Evolutionary conservation across 1,140 invertebrate species (phyloP).

Genomic region (Danaus plexippus): DNA sequence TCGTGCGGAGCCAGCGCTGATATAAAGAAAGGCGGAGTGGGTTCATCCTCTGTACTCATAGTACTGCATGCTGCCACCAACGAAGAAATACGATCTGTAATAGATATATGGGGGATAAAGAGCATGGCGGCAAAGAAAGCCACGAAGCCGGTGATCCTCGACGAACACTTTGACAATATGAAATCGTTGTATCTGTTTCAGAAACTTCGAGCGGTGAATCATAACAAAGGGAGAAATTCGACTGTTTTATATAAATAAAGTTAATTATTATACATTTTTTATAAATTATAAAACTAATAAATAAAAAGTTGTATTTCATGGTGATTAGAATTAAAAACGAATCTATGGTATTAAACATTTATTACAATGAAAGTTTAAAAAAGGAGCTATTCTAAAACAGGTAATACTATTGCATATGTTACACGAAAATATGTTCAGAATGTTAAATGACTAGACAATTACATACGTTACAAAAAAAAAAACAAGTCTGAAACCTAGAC

Average conservation of each 20-base stretch:
- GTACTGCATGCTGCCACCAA: conserved; percentile 42
- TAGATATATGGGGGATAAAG: conserved; percentile 53
- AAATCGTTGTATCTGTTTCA: conserved; percentile 41
- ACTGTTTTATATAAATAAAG: conserved; percentile 3
- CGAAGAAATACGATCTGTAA: conserved; percentile 50
- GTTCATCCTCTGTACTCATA: conserved; percentile 35
- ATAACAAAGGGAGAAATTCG: conserved; percentile 28
- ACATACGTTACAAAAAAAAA: too few species aligned
- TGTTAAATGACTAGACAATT: too few species aligned
- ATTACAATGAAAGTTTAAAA: too few species aligned
- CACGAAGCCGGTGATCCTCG: conserved; percentile 3
- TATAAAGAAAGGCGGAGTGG: conserved; percentile 43
- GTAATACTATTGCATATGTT: too few species aligned
- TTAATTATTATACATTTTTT: background rate
- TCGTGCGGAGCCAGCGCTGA: conserved; percentile 46
- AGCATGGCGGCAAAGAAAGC: conserved; percentile 1
- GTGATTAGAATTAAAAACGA: too few species aligned
- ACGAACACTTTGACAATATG: conserved; percentile 22
- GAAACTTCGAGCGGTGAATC: conserved; percentile 35
- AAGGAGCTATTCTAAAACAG: too few species aligned
- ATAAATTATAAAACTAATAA: background rate
- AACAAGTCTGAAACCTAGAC: too few species aligned
- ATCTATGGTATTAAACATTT: too few species aligned
- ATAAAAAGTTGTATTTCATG: background rate
- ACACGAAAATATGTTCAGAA: too few species aligned